Conservation (phyloP, 2,888 invertebrate species). For the Drosophila buzzatii region DNA sequence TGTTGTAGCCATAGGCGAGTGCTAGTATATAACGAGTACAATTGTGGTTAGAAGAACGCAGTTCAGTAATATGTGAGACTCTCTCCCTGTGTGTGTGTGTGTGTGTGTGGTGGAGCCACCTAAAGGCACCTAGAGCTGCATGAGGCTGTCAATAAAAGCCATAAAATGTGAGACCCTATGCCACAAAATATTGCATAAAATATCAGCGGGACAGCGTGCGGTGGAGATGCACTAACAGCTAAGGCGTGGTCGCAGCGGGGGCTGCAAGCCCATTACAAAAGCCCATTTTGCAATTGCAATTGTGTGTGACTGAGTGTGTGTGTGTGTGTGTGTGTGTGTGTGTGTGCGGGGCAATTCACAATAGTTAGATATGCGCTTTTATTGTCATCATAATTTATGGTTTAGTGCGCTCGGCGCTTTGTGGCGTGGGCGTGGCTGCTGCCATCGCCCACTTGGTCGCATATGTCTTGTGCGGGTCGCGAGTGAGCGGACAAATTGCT, state of each 20-base stretch:
- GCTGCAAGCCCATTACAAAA: conserved; percentile 41
- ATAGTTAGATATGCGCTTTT: conserved; percentile 66
- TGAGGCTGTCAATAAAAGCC: conserved; percentile 51
- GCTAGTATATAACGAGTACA: conserved; percentile 5
- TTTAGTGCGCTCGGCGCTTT: conserved; percentile 57
- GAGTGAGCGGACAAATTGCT: conserved; percentile 65
- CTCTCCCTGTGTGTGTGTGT: neutral
- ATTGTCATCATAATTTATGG: conserved; percentile 71
- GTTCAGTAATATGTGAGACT: neutral
- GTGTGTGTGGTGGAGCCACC: neutral
- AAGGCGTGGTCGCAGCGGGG: conserved; percentile 52
- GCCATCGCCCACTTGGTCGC: conserved; percentile 37
- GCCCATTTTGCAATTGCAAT: conserved; percentile 41
- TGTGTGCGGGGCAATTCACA: conserved; percentile 48
- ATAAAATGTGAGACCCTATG: conserved; percentile 49
- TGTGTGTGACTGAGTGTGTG: conserved; percentile 10
- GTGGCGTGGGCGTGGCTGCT: conserved; percentile 41
- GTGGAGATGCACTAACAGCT: conserved; percentile 27
- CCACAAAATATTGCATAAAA: conserved; percentile 66
- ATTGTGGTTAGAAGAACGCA: neutral
- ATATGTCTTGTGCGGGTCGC: conserved; percentile 47
- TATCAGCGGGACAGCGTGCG: conserved; percentile 46
- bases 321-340: conserved; percentile 14
- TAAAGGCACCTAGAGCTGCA: conserved; percentile 16
- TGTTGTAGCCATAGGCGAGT: conserved; percentile 6